These are phyloP conservation scores for Chiroxiphia lanceolata DNA, from an alignment of 2,797 vertebrate species.

Conservation along the genomic window DNA sequence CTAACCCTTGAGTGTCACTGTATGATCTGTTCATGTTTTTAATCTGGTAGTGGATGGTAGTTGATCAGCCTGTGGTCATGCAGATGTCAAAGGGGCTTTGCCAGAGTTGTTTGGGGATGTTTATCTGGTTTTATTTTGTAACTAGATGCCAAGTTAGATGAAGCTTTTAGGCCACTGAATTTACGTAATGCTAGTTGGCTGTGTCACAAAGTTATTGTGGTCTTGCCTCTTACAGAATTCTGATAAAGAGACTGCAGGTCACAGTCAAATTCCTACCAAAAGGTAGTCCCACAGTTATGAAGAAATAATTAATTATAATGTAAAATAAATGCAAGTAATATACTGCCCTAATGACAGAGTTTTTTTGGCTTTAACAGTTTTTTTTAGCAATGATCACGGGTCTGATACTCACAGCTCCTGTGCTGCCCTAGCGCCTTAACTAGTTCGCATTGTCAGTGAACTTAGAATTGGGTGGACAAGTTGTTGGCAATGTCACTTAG, in stretches of 20 bases:
- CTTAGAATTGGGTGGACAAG: too few species aligned
- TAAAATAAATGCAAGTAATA: not conserved
- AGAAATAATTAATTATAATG: not conserved
- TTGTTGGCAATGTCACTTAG: accelerated
- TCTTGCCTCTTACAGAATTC: not conserved
- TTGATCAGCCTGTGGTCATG: accelerated
- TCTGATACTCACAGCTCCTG: not conserved
- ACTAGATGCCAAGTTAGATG: not conserved
- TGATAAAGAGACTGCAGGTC: not conserved
- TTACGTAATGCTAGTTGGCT: not conserved
- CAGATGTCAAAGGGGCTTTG: accelerated
- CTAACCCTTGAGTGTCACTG: not conserved
- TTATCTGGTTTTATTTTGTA: not conserved
- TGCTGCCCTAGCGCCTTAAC: not conserved
- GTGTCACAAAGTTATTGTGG: not conserved
- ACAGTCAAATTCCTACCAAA: not conserved
- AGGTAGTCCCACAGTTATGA: accelerated
- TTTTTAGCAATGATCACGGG: not conserved
- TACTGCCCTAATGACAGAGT: not conserved
- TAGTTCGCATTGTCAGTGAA: not conserved
- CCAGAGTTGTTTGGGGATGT: not conserved
- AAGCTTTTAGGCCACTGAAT: not conserved
- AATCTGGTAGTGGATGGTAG: not conserved
- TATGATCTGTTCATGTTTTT: not conserved
- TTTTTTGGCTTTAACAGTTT: not conserved